These are phyloP conservation scores for Nesogale talazaci DNA, from an alignment of 2,113 vertebrate genomes.

Conservation along the genomic window DNA sequence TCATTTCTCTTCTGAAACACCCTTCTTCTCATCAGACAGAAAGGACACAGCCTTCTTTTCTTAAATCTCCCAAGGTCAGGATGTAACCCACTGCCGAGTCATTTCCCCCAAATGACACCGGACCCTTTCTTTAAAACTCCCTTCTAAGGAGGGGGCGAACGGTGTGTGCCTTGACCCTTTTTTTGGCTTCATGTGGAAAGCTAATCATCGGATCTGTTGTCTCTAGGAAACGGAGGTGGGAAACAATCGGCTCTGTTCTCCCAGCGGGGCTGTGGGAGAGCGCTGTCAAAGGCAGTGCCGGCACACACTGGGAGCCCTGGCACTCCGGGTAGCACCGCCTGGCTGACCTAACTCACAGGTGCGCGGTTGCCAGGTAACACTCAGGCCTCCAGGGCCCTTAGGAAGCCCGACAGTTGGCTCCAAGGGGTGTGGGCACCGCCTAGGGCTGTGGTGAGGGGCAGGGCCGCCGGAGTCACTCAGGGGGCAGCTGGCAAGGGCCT, in stretches of 20 bases:
- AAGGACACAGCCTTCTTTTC: not conserved
- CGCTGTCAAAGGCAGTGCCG: constrained; percentile 5
- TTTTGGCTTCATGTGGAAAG: not conserved
- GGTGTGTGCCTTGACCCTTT: not conserved
- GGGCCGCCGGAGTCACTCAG: constrained; percentile 45
- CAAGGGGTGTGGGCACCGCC: constrained; percentile 41
- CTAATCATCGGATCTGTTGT: constrained; percentile 71
- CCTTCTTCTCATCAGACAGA: not conserved
- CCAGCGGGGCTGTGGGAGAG: constrained; percentile 12
- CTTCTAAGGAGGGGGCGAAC: not conserved
- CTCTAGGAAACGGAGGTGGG: constrained; percentile 65
- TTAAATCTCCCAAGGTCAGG: constrained; percentile 16
- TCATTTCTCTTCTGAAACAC: not conserved
- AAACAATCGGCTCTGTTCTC: constrained; percentile 70
- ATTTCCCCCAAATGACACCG: not conserved
- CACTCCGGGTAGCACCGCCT: constrained; percentile 55
- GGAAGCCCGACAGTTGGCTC: constrained; percentile 37
- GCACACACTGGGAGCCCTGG: not conserved
- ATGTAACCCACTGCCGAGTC: not conserved
- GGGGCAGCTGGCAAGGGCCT: constrained; percentile 51
- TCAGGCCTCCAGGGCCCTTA: constrained; percentile 42
- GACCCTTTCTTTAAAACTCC: not conserved
- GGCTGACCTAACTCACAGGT: constrained; percentile 74
- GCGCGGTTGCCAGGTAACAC: constrained; percentile 66
- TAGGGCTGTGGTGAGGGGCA: not conserved